Conservation (phyloP, 2,797 vertebrate species). For the Eulemur mongoz region DNA sequence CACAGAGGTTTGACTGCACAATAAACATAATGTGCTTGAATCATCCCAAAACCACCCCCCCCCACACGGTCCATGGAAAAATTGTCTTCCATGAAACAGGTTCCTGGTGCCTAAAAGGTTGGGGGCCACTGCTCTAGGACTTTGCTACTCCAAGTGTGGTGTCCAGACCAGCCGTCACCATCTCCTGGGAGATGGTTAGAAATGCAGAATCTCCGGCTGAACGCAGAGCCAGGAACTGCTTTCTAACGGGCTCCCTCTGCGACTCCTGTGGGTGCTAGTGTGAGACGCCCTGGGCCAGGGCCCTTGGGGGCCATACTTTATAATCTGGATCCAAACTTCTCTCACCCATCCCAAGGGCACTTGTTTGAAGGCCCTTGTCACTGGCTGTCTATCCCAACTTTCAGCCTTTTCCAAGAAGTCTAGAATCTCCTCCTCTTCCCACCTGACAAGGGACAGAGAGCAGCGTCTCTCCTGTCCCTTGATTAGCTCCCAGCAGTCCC, state of each 20-base stretch:
- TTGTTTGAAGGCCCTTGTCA: neutral
- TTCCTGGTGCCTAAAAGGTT: too few species aligned
- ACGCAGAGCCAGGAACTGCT: neutral
- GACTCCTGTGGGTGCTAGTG: fast-evolving
- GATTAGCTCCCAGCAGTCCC: neutral
- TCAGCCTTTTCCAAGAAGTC: neutral
- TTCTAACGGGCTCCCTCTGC: neutral
- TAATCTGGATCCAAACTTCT: neutral
- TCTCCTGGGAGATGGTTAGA: neutral
- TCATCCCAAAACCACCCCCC: too few species aligned
- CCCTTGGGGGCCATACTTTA: neutral
- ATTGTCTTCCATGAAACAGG: too few species aligned
- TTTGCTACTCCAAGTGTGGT: neutral
- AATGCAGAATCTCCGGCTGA: neutral
- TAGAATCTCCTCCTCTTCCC: neutral
- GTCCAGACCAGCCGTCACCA: neutral
- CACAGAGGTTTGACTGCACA: too few species aligned
- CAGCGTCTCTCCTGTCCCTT: neutral
- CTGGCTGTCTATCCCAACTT: neutral
- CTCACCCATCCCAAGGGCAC: neutral
- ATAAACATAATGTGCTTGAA: too few species aligned
- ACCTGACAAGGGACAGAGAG: neutral
- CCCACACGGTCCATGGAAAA: too few species aligned
- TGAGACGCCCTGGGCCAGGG: neutral
- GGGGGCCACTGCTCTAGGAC: neutral